A percentile compares a stretch with the other conserved stretches of the same genome.
These are phyloP conservation scores for Brachyhypopomus occidentalis DNA, from an alignment of 2,113 vertebrate genomes.

Conservation along the genomic window DNA sequence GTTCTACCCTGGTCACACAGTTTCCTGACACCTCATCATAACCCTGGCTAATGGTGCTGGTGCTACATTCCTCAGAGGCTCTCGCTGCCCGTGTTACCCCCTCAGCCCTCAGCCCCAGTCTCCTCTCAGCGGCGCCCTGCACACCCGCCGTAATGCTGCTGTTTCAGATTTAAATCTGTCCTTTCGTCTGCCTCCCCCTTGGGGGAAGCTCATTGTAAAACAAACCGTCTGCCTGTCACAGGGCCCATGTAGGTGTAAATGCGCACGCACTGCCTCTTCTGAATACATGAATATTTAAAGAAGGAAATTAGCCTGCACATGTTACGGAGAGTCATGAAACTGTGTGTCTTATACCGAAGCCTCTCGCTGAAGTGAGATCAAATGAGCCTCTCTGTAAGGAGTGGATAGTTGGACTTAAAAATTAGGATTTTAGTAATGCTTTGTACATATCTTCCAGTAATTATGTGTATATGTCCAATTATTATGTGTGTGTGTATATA, in stretches of 20 bases:
- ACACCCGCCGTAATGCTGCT: constrained; percentile 61
- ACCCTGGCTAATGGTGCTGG: constrained; percentile 53
- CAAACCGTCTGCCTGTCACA: constrained; percentile 66
- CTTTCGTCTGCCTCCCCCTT: constrained; percentile 58
- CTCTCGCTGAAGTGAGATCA: constrained; percentile 33
- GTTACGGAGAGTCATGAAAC: constrained; percentile 53
- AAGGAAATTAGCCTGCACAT: constrained; percentile 51
- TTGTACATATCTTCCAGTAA: constrained; percentile 4
- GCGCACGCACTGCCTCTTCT: constrained; percentile 42
- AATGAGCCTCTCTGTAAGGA: constrained; percentile 32
- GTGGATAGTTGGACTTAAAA: constrained; percentile 25
- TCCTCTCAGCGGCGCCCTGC: constrained; percentile 47
- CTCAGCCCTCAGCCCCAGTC: constrained; percentile 61
- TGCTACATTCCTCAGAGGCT: constrained; percentile 58
- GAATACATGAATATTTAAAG: constrained; percentile 70
- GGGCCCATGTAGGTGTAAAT: constrained; percentile 67
- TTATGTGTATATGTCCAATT: background rate
- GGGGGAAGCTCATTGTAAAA: constrained; percentile 68
- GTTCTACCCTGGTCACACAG: constrained; percentile 53
- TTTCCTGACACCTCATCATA: constrained; percentile 60
- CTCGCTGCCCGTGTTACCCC: constrained; percentile 38
- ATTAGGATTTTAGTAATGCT: constrained; percentile 14
- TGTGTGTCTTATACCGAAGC: constrained; percentile 34
- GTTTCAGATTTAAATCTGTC: constrained; percentile 66
- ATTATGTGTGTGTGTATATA: background rate